Conservation (phyloP, 1,140 invertebrate genomes). For the Hermatobates lingyangjiaoensis region DNA sequence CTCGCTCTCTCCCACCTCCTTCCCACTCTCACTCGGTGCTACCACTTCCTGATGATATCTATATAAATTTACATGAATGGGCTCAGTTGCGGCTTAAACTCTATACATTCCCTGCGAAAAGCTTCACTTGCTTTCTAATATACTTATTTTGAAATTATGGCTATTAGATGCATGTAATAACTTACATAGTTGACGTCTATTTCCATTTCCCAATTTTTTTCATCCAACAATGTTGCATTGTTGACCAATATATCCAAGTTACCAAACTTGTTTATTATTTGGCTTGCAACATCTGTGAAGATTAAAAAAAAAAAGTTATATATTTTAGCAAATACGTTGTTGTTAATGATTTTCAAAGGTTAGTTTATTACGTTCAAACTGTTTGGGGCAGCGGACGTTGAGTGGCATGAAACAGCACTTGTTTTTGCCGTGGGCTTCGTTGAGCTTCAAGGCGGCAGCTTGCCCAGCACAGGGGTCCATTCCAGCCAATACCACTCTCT, state of each 20-base stretch:
- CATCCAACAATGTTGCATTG: constrained; percentile 51
- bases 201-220: constrained; percentile 48
- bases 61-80: too few species aligned
- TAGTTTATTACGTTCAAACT: constrained; percentile 16
- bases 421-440: constrained; percentile 9
- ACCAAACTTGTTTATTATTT: constrained; percentile 33
- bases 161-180: too few species aligned
- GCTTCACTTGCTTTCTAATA: too few species aligned
- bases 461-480: constrained; percentile 6
- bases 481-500: constrained; percentile 12
- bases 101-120: too few species aligned
- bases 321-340: too few species aligned
- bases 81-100: too few species aligned
- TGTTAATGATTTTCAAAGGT: too few species aligned
- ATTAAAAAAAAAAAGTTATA: too few species aligned
- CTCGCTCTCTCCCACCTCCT: too few species aligned
- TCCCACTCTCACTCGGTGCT: too few species aligned
- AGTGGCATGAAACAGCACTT: constrained; percentile 9
- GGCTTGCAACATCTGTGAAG: neutral
- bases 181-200: constrained; percentile 58
- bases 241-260: constrained; percentile 51
- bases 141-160: too few species aligned
- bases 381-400: constrained; percentile 7
- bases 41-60: too few species aligned
- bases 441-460: constrained; percentile 8